Conservation (phyloP, 2,888 invertebrate species). For the Drosophila falleni region DNA sequence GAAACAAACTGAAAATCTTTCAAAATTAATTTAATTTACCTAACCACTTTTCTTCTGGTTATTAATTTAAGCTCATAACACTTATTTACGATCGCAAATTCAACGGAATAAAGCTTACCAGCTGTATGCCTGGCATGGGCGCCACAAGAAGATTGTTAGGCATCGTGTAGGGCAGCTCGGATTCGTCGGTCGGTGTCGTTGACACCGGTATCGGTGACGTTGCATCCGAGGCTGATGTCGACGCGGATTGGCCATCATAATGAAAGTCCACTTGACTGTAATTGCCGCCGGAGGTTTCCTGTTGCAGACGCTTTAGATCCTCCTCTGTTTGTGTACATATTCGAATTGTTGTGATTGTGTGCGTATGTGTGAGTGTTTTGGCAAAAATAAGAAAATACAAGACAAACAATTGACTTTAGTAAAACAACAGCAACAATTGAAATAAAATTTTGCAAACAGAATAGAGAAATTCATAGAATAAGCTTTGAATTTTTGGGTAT, state of each 20-base stretch:
- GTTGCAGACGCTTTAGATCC: slow-evolving; percentile 94
- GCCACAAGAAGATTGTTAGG: slow-evolving; percentile 91
- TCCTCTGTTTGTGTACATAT: slow-evolving; percentile 89
- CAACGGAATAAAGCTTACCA: slow-evolving; percentile 86
- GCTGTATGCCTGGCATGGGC: slow-evolving; percentile 89
- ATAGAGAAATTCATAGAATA: slow-evolving; percentile 32
- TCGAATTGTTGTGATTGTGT: slow-evolving; percentile 4
- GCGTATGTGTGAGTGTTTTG: slow-evolving; percentile 30
- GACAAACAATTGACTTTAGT: slow-evolving; percentile 53
- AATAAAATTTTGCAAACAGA: slow-evolving; percentile 17
- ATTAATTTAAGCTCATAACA: too few species aligned
- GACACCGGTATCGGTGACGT: slow-evolving; percentile 46
- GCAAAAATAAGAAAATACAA: slow-evolving; percentile 80
- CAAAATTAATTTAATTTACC: too few species aligned
- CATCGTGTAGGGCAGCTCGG: slow-evolving; percentile 91
- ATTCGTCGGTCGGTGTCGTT: slow-evolving; percentile 87
- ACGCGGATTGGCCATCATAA: slow-evolving; percentile 86
- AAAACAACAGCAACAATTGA: slow-evolving; percentile 17
- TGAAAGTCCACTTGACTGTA: slow-evolving; percentile 92
- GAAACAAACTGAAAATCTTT: too few species aligned
- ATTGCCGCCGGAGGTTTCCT: slow-evolving; percentile 87
- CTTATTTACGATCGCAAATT: too few species aligned
- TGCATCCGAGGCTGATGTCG: slow-evolving; percentile 14
- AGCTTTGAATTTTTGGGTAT: slow-evolving; percentile 28
- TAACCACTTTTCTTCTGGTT: too few species aligned